Percentiles rank a stretch among this genome's conserved stretches.
phyloP scores from a whole-genome alignment of 30 jellyfish, hydroid and myxozoan genomes.

The Euphysa ruthae region DNA sequence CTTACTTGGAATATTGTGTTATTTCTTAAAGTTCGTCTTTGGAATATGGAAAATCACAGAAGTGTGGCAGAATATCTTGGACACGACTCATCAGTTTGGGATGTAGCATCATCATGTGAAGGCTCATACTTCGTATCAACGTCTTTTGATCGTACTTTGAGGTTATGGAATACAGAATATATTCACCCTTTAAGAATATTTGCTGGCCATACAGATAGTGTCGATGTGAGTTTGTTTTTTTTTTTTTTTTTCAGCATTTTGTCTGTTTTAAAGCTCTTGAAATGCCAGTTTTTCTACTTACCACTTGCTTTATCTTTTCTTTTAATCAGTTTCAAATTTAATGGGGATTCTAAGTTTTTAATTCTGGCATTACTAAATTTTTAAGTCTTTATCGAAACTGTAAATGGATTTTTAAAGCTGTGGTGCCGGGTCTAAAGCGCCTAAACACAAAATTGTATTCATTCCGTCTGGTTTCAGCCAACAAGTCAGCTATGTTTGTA shows the following conservation, averaged over 20 bases:
- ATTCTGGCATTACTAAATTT: too few species aligned
- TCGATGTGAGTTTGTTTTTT: conserved; percentile 63
- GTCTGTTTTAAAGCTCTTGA: too few species aligned
- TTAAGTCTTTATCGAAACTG: too few species aligned
- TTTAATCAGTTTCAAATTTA: too few species aligned
- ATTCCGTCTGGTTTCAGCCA: too few species aligned
- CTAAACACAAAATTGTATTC: too few species aligned
- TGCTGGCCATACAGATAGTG: conserved; percentile 80
- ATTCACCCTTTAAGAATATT: conserved; percentile 69
- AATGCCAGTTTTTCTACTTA: too few species aligned
- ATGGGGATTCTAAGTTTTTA: too few species aligned
- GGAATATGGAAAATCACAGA: conserved; percentile 58
- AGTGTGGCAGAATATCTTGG: conserved; percentile 69
- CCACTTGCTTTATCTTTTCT: too few species aligned
- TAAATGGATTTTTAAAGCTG: too few species aligned
- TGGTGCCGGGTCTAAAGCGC: too few species aligned
- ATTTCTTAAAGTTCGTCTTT: conserved; percentile 52
- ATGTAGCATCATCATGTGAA: conserved; percentile 40
- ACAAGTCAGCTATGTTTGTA: too few species aligned
- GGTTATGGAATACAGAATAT: conserved; percentile 84
- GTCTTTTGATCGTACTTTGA: conserved; percentile 62
- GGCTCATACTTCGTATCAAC: conserved; percentile 75
- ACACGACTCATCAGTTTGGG: conserved; percentile 81
- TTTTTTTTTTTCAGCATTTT: not conserved
- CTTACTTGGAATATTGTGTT: not conserved